A percentile compares a stretch with the other conserved stretches of the same genome.
These are phyloP conservation scores for Periphyllus acericola DNA, from an alignment of 2,888 invertebrate genomes.

Conservation along the genomic window DNA sequence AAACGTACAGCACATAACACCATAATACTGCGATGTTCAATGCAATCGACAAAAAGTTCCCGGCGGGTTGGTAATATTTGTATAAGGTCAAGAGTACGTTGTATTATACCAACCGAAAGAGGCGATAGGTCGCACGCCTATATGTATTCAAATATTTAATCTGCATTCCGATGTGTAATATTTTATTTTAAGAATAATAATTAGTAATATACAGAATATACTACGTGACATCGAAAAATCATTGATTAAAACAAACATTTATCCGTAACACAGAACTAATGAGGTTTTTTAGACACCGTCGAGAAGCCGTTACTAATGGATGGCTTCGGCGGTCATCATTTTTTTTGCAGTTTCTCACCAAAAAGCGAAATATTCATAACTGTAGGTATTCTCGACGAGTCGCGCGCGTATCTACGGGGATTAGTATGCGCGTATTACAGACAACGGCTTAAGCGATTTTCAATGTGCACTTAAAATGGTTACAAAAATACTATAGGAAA, in stretches of 20 bases:
- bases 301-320: background rate
- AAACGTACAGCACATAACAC: too few species aligned
- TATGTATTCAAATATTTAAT: background rate
- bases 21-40: too few species aligned
- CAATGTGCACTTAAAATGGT: background rate
- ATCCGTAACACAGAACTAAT: background rate
- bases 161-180: background rate
- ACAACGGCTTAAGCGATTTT: background rate
- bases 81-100: background rate
- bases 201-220: background rate
- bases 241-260: background rate
- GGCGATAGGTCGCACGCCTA: too few species aligned
- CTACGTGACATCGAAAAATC: background rate
- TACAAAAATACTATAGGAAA: background rate
- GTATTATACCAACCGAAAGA: too few species aligned
- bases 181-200: background rate
- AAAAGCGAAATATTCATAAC: too few species aligned
- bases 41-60: too few species aligned
- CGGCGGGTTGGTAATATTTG: too few species aligned
- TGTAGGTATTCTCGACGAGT: too few species aligned
- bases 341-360: too few species aligned
- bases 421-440: background rate
- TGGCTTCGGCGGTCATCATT: too few species aligned
- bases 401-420: background rate
- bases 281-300: background rate